phyloP scores from a whole-genome alignment of 2,113 vertebrate species.

The Pangasianodon hypophthalmus region DNA sequence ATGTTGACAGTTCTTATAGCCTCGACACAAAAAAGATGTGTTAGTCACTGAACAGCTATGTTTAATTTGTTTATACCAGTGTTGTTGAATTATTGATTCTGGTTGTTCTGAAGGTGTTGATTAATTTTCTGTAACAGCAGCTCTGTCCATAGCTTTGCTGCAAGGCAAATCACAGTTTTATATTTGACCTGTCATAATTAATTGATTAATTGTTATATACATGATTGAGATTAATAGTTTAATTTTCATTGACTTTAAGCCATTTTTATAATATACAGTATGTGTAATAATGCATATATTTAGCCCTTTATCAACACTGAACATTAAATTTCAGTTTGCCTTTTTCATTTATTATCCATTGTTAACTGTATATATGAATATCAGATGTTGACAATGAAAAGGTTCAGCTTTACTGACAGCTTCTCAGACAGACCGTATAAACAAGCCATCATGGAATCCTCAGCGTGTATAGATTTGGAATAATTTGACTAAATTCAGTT shows the following conservation, averaged over 20 bases:
- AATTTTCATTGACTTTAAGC: background rate
- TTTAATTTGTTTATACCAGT: background rate
- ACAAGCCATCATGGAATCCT: background rate
- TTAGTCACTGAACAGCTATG: background rate
- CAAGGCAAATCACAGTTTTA: no score
- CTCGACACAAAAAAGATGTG: background rate
- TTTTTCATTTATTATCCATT: background rate
- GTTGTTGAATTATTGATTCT: background rate
- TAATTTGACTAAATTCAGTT: background rate
- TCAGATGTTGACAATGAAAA: background rate
- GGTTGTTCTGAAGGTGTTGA: no score
- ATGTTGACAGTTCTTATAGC: background rate
- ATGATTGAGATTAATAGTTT: background rate
- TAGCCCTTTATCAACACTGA: background rate
- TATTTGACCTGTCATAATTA: no score
- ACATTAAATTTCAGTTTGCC: background rate
- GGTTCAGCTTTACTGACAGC: background rate
- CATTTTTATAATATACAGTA: background rate
- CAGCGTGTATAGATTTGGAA: background rate
- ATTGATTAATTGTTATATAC: background rate
- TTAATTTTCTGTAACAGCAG: background rate
- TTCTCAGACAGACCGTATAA: background rate
- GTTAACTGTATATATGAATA: background rate
- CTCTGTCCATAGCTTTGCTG: background rate
- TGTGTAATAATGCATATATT: background rate